Conservation (phyloP, 1,140 invertebrate species). For the Drosophila mauritiana region DNA sequence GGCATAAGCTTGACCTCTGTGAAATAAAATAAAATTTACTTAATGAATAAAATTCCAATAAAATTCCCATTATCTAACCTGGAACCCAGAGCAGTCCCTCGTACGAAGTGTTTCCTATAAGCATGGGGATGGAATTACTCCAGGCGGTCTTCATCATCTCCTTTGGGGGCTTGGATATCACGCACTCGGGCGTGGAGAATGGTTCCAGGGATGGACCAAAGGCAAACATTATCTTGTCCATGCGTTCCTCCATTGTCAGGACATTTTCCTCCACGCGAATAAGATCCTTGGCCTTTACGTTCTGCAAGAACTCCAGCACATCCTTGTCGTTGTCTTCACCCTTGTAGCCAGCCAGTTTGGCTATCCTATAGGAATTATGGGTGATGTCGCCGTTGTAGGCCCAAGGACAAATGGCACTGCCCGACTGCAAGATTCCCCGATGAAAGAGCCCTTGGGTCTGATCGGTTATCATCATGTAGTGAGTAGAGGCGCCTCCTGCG, state of each 20-base stretch:
- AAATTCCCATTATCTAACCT: slow-evolving; percentile 24
- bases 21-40: neutral
- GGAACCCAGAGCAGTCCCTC: slow-evolving; percentile 80
- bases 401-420: slow-evolving; percentile 70
- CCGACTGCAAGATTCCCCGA: slow-evolving; percentile 84
- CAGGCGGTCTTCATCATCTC: slow-evolving; percentile 80
- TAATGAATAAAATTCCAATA: too few species aligned
- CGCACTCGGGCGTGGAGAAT: slow-evolving; percentile 63
- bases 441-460: slow-evolving; percentile 85
- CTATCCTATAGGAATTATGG: slow-evolving; percentile 59
- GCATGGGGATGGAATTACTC: slow-evolving; percentile 84
- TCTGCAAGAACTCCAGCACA: slow-evolving; percentile 66
- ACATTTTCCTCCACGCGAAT: slow-evolving; percentile 82
- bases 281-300: slow-evolving; percentile 86
- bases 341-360: slow-evolving; percentile 72
- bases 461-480: slow-evolving; percentile 87
- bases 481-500: slow-evolving; percentile 85
- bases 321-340: slow-evolving; percentile 77
- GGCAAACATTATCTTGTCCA: slow-evolving; percentile 61
- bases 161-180: slow-evolving; percentile 75
- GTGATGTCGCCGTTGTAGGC: slow-evolving; percentile 56
- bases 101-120: slow-evolving; percentile 83
- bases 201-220: slow-evolving; percentile 84
- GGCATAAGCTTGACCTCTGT: slow-evolving; percentile 60
- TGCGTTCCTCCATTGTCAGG: slow-evolving; percentile 58